Evolutionary conservation across 1,140 invertebrate species (phyloP).

Genomic region (Bombus impatiens): DNA sequence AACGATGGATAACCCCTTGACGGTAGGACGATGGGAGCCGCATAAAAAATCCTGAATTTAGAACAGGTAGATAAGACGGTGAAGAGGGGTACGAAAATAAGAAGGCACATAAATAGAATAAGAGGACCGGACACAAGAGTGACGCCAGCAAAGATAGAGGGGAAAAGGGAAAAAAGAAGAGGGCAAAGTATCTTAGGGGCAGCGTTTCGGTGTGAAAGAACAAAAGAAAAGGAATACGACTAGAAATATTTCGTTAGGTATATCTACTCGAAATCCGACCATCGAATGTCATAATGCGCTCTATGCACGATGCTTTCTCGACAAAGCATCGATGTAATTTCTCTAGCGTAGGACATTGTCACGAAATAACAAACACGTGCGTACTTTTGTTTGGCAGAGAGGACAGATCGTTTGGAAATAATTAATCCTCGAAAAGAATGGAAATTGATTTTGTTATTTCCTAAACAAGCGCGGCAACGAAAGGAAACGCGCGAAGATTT

Average conservation of each 20-base stretch:
- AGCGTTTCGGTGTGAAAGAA: slow-evolving; percentile 17
- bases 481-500: not conserved
- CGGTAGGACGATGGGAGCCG: slow-evolving; percentile 45
- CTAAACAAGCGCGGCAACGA: not conserved
- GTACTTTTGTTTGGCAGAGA: not conserved
- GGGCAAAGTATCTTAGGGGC: slow-evolving; percentile 3
- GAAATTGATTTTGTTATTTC: not conserved
- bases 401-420: not conserved
- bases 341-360: too few relatives aligned
- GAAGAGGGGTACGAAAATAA: slow-evolving; percentile 45
- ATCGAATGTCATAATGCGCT: not conserved
- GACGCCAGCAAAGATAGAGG: slow-evolving; percentile 11
- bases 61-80: slow-evolving; percentile 56
- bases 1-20: slow-evolving; percentile 42
- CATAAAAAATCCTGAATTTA: slow-evolving; percentile 56
- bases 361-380: too few relatives aligned
- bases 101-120: slow-evolving; percentile 34
- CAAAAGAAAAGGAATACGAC: not conserved
- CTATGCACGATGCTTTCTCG: not conserved
- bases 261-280: not conserved
- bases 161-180: not conserved
- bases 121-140: slow-evolving; percentile 36
- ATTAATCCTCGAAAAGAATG: not conserved
- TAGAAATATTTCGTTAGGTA: slow-evolving; percentile 23
- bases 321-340: not conserved